Conservation (phyloP, 1,140 invertebrate genomes). For the Steinernema khuongi region DNA sequence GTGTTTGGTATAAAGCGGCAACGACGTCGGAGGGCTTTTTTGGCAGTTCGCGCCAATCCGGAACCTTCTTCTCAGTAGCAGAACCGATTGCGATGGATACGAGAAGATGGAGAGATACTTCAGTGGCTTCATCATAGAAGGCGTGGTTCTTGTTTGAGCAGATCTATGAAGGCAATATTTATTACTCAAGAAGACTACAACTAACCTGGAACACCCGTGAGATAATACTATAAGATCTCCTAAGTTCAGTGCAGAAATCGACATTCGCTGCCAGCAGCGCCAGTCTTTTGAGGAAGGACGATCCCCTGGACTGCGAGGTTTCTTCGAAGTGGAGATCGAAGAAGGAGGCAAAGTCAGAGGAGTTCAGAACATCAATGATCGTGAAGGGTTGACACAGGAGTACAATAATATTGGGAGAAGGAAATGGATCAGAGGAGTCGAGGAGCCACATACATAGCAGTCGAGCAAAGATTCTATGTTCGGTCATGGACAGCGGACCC, state of each 20-base stretch:
- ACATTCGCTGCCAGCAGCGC: background rate
- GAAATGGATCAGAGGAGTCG: background rate
- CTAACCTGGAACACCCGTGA: background rate
- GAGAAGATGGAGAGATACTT: background rate
- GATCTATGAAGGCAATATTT: background rate
- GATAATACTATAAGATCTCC: background rate
- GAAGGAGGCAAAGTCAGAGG: background rate
- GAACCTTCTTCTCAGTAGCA: background rate
- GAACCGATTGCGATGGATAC: background rate
- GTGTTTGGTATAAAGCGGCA: background rate
- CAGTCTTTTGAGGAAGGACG: background rate
- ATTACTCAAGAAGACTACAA: background rate
- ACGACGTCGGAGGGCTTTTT: background rate
- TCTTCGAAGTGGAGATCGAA: background rate
- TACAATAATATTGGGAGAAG: background rate
- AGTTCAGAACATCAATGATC: background rate
- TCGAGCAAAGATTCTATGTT: background rate
- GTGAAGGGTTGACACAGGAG: background rate
- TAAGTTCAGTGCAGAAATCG: background rate
- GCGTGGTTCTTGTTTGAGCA: background rate
- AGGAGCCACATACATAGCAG: background rate
- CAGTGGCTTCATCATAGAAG: background rate
- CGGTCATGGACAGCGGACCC: background rate
- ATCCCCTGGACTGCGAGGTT: background rate
- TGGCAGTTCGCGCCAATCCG: background rate